Conservation (phyloP, 2,113 vertebrate genomes). For the Cyphotilapia sp. region DNA sequence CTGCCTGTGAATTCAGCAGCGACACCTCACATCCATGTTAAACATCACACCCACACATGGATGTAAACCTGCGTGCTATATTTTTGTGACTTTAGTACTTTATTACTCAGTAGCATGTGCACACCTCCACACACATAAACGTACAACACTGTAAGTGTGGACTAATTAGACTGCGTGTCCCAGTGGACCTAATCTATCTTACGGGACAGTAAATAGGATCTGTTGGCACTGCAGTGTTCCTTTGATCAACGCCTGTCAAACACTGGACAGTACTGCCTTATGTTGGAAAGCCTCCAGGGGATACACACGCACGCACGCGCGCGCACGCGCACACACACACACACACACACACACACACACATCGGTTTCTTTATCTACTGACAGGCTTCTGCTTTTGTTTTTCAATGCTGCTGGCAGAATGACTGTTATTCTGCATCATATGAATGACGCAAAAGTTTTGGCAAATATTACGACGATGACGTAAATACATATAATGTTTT, state of each 20-base stretch:
- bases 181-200: neutral
- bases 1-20: neutral
- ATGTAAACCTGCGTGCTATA: neutral
- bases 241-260: slow-evolving; percentile 43
- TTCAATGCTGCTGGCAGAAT: neutral
- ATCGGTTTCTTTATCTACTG: neutral
- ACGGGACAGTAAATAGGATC: slow-evolving; percentile 29
- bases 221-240: slow-evolving; percentile 5
- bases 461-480: neutral
- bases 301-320: neutral
- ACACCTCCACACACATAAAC: neutral
- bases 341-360: neutral
- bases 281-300: neutral
- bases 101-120: neutral
- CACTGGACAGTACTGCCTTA: neutral
- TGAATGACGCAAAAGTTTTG: neutral
- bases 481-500: neutral
- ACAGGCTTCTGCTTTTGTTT: neutral
- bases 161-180: slow-evolving; percentile 28
- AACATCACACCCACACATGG: neutral
- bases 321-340: neutral
- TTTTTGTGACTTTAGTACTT: neutral
- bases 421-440: neutral
- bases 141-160: neutral
- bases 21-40: neutral